Base-by-base conservation (phyloP, 2,888 invertebrate genomes). In the Cheilosia pagana region DNA sequence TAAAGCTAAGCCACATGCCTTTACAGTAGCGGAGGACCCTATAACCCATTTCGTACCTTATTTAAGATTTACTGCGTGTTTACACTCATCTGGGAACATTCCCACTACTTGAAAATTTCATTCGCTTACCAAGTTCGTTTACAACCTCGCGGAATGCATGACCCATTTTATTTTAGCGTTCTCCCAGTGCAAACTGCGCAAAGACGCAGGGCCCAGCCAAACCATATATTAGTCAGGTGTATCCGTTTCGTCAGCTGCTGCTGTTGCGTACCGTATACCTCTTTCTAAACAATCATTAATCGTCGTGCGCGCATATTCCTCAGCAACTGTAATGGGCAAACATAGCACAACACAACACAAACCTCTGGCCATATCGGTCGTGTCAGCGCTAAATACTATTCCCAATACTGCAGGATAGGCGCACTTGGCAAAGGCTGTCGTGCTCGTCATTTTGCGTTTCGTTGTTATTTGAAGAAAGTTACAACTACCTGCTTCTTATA, bases 381-480 rank as follows among this genome's bases (percentile, higher is more conserved):
- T 70, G 16, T 16, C 25, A 16, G 62, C 50, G 53, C 53, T 41
- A 53, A 67, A 50, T 50, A 65, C 35, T 57, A 60, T 52, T 60
- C 12, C 19, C 25, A 28, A 68, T 39, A 43, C 25, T 19, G 10
- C 14, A 48, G 55, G 35, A 43, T 35, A 35, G 39, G 28, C 35
- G 39, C 50, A 41, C 28, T 60, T 16, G n/a, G 39, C 55, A 43
- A 31, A n/a, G 71, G 41, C 41, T 53, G 14, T 55, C 43, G 57
- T 41, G 63, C 39, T 53, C 43, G n/a, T 57, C 72, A 43, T 72
- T 62, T 70, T 60, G 48, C 39, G 39, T 41, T 41, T 67, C 39
- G 71, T 55, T 83, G 57, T 70, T 83, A 68, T 83, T 83, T 83
- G 50, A 79, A 52, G 67, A 74, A 83, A 83, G 79, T 74, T 74